These are phyloP conservation scores for Drosophila nr. fundita DNA, from an alignment of 2,888 invertebrate genomes.

Conservation along the genomic window DNA sequence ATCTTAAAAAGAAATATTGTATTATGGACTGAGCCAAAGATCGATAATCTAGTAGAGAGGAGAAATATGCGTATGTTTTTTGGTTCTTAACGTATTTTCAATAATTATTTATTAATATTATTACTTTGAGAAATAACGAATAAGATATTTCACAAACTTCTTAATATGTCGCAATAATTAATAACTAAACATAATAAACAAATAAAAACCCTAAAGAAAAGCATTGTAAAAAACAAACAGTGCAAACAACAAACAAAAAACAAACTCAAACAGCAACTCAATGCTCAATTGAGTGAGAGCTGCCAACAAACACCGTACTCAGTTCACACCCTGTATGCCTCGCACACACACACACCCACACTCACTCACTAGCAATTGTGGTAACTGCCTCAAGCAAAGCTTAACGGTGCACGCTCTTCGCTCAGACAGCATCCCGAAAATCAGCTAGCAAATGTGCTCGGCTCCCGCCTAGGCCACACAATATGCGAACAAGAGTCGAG, in stretches of 20 bases:
- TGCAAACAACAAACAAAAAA: neutral
- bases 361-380: neutral
- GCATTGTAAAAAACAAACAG: neutral
- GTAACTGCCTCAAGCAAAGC: slow-evolving; percentile 59
- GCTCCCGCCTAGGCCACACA: slow-evolving; percentile 39
- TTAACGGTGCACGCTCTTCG: slow-evolving; percentile 33
- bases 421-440: slow-evolving; percentile 48
- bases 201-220: neutral
- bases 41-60: neutral
- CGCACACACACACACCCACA: neutral
- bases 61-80: neutral
- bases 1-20: neutral
- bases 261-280: slow-evolving; percentile 29
- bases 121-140: neutral
- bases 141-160: neutral
- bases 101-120: neutral
- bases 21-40: neutral
- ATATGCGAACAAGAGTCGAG: slow-evolving; percentile 30
- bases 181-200: neutral
- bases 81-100: neutral
- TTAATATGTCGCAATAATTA: neutral
- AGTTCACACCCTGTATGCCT: slow-evolving; percentile 40
- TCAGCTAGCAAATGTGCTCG: slow-evolving; percentile 9
- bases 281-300: slow-evolving; percentile 41
- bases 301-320: slow-evolving; percentile 1